Conservation (phyloP, 2,888 invertebrate species). For the Philereme vetulata region DNA sequence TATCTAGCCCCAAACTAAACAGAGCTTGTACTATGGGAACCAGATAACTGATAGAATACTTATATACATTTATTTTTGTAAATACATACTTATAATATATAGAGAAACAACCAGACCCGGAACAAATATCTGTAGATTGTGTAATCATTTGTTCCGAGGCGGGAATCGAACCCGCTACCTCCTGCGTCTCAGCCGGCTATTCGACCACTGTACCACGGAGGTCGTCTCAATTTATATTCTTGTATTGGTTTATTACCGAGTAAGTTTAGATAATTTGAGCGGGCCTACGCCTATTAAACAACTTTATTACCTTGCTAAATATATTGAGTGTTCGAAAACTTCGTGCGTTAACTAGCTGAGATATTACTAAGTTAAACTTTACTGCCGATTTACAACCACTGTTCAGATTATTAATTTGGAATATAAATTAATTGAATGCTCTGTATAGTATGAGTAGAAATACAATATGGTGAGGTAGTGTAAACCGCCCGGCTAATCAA, state of each 20-base stretch:
- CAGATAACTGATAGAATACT: too few species aligned
- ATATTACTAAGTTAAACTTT: slow-evolving; percentile 49
- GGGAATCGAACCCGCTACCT: too few species aligned
- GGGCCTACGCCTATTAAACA: slow-evolving; percentile 23
- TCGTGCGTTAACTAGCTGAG: slow-evolving; percentile 44
- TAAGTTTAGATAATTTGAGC: slow-evolving; percentile 23
- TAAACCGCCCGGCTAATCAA: slow-evolving; percentile 61
- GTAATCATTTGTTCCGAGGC: too few species aligned
- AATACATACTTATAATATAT: too few species aligned
- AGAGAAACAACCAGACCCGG: too few species aligned
- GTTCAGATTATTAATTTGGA: slow-evolving; percentile 55
- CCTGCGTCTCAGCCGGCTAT: too few species aligned
- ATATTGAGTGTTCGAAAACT: slow-evolving; percentile 33
- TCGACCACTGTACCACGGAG: too few species aligned
- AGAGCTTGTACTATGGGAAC: too few species aligned
- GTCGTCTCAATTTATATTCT: too few species aligned
- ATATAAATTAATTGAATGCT: slow-evolving; percentile 55
- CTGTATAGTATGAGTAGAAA: slow-evolving; percentile 54
- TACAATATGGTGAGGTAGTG: slow-evolving; percentile 59
- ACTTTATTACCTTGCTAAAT: slow-evolving; percentile 28
- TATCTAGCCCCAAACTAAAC: too few species aligned
- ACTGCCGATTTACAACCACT: slow-evolving; percentile 50
- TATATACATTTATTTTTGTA: too few species aligned
- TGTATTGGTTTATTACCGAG: slow-evolving; percentile 6
- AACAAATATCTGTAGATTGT: too few species aligned